Evolutionary conservation across 2,113 vertebrate species (phyloP), one percentile per base, ranked within the genome.

Genomic region (Forbesichthys agassizii): DNA sequence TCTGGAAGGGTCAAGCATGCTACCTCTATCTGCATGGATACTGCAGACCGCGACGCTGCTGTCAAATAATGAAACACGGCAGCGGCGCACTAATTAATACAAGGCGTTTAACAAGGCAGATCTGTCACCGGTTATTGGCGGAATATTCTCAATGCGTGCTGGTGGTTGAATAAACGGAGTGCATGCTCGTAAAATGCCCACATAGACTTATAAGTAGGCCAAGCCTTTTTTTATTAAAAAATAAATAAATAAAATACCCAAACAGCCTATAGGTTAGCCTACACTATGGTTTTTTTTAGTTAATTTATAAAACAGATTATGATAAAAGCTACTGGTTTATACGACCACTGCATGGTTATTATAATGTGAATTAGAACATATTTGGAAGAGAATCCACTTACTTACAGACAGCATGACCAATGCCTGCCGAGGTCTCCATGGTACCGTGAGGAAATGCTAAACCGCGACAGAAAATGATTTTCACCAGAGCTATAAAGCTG

Each of bases 401-500:
- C 46, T 87, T 87, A 88, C 86, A 77, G 61, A 70, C 86, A 84
- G 82, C 86, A 88, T 85, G 86, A 84, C 83, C 85, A 86, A 84
- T 61, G 86, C 47, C 73, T 83, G 59, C 70, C 53, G 77, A 75
- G 84, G 79, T 86, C 74, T 88, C 80, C 86, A 47, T 64, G 82
- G 80, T 86, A 72, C 77, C 83, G 76, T 78, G 71, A 42, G 57
- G 66, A 69, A 66, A 65, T 67, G 42, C 59, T 74, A 11, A 68
- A 63, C 42, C 57, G 52, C 66, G 48, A 54, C 10, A 14, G 58
- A 33, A 5, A 59, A 20, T 9, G 11, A 59, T 11, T 27, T 33
- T 27, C 27, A 16, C 18, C 14, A 18, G n/a, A 5, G 12, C n/a
- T 16, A 13, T 54, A 5, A 16, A n/a, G 18, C 14, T 60, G 46